phyloP scores from a whole-genome alignment of 2,113 vertebrate genomes.

The Cyrtonyx montezumae region DNA sequence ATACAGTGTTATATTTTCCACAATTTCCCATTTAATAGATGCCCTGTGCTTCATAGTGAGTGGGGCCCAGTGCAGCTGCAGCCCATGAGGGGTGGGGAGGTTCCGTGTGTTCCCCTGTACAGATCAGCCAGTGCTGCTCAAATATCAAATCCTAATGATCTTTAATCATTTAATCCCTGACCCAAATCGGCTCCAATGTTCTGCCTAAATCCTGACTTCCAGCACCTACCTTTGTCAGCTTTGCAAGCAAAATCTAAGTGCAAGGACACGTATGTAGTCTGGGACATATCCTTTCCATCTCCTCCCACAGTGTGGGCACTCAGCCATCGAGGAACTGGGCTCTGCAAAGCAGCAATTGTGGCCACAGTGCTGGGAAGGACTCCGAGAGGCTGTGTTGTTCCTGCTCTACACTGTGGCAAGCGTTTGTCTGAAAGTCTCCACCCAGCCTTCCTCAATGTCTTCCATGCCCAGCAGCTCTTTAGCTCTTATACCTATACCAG shows the following conservation, averaged over 20 bases:
- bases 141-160: neutral
- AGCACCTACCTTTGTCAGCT: neutral
- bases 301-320: neutral
- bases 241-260: neutral
- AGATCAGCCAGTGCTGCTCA: neutral
- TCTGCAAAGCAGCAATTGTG: neutral
- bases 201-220: neutral
- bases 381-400: neutral
- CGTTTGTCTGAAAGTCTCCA: accelerated
- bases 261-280: accelerated
- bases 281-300: neutral
- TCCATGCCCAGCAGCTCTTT: accelerated
- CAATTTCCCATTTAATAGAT: neutral
- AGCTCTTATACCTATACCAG: accelerated
- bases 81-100: accelerated
- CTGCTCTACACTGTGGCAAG: neutral
- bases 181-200: neutral
- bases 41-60: accelerated
- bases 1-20: neutral
- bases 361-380: neutral
- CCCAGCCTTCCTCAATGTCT: neutral
- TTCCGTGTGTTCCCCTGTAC: accelerated
- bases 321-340: neutral
- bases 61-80: neutral
- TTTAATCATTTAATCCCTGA: constrained; percentile 32